Conservation (phyloP, 1,140 invertebrate species). For the Drosophila gunungcola region DNA sequence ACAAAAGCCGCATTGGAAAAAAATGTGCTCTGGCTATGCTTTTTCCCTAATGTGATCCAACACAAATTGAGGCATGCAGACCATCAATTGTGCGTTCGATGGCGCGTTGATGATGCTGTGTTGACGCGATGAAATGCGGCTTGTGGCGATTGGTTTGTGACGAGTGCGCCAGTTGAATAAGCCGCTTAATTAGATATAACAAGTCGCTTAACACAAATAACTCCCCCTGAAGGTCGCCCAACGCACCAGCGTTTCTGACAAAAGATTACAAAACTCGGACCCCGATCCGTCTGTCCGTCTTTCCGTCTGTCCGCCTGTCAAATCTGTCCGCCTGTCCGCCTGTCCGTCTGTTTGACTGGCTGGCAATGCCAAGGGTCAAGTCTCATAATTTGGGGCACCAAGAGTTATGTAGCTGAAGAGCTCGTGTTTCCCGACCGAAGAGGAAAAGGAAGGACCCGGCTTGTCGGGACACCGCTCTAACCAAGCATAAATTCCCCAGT, state of each 20-base stretch:
- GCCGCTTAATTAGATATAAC: constrained; percentile 50
- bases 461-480: constrained; percentile 10
- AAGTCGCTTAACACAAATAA: constrained; percentile 31
- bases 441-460: not conserved
- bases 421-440: constrained; percentile 30
- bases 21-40: constrained; percentile 23
- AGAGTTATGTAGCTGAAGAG: constrained; percentile 44
- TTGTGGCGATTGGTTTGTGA: constrained; percentile 19
- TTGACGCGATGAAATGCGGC: constrained; percentile 39
- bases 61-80: constrained; percentile 52
- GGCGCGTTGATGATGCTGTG: constrained; percentile 19
- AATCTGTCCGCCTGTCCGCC: not conserved
- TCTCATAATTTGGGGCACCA: constrained; percentile 39
- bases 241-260: not conserved
- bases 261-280: constrained; percentile 6
- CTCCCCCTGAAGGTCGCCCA: constrained; percentile 10
- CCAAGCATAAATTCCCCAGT: constrained; percentile 62
- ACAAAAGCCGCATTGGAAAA: constrained; percentile 35
- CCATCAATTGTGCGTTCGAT: constrained; percentile 28
- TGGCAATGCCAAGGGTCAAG: constrained; percentile 25
- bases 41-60: constrained; percentile 40
- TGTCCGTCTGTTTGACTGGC: constrained; percentile 1
- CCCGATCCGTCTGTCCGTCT: constrained; percentile 14
- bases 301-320: constrained; percentile 6
- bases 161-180: constrained; percentile 36